Conservation (phyloP, 2,113 vertebrate genomes). For the Lathamus discolor region DNA sequence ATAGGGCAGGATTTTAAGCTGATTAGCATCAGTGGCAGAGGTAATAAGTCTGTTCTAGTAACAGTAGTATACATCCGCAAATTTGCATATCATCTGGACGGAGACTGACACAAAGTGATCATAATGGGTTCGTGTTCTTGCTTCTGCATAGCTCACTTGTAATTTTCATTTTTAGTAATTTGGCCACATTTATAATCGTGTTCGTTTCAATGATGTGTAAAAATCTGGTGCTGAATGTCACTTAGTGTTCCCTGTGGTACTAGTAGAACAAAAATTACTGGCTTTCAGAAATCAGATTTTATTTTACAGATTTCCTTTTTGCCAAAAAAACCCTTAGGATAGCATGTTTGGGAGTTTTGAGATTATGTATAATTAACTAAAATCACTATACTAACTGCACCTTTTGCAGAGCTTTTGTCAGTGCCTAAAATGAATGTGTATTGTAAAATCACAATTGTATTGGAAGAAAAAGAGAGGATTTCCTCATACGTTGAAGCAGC, state of each 20-base stretch:
- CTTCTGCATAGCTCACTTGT: neutral
- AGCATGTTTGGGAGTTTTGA: neutral
- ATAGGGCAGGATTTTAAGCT: neutral
- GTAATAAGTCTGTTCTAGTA: neutral
- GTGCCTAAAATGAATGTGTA: neutral
- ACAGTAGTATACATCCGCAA: neutral
- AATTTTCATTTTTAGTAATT: constrained; percentile 20
- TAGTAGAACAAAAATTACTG: neutral
- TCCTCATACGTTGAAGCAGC: neutral
- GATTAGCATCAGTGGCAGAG: neutral
- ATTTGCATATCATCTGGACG: neutral
- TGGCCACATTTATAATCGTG: neutral
- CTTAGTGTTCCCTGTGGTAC: constrained; percentile 1
- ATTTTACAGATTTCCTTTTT: neutral
- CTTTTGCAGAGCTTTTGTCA: neutral
- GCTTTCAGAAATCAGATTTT: constrained; percentile 15
- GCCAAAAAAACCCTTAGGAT: neutral
- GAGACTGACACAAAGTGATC: neutral
- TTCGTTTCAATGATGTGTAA: neutral
- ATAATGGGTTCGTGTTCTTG: neutral
- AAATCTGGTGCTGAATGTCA: constrained; percentile 2
- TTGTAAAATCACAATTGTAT: neutral
- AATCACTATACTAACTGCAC: constrained; percentile 18
- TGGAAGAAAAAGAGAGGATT: neutral
- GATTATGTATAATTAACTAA: constrained; percentile 21